phyloP scores from a whole-genome alignment of 2,888 invertebrate species.

The Notodonta ziczac region DNA sequence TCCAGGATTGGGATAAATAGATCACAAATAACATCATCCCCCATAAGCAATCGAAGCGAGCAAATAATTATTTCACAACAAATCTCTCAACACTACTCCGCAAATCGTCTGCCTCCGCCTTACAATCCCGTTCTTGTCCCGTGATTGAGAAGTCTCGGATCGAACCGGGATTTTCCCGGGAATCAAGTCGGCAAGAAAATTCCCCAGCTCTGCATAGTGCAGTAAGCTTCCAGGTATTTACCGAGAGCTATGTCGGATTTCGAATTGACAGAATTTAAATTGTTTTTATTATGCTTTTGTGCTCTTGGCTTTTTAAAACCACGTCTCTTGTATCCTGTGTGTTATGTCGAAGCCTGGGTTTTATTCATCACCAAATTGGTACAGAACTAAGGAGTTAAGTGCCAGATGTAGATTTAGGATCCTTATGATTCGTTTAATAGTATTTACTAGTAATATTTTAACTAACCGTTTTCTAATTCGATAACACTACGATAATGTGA shows the following conservation, averaged over 20 bases:
- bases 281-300: conserved; percentile 41
- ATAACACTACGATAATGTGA: too few species aligned
- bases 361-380: too few species aligned
- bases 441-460: too few species aligned
- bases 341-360: too few species aligned
- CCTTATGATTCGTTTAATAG: too few species aligned
- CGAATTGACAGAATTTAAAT: conserved; percentile 53
- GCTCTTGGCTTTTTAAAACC: not conserved
- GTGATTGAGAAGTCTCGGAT: conserved; percentile 58
- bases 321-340: too few species aligned
- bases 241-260: conserved; percentile 40
- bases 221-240: conserved; percentile 40
- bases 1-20: too few species aligned
- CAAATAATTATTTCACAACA: conserved; percentile 33
- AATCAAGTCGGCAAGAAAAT: conserved; percentile 46
- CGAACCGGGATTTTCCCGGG: conserved; percentile 39
- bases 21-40: not conserved
- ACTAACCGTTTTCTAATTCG: too few species aligned
- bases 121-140: conserved; percentile 45
- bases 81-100: conserved; percentile 30
- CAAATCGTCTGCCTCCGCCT: conserved; percentile 38
- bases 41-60: conserved; percentile 23
- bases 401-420: too few species aligned
- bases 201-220: conserved; percentile 47
- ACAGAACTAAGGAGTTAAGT: too few species aligned